A percentile compares a stretch with the other conserved stretches of the same genome.
Evolutionary conservation across 2,888 invertebrate species (phyloP).

Genomic region (Seira ritae): DNA sequence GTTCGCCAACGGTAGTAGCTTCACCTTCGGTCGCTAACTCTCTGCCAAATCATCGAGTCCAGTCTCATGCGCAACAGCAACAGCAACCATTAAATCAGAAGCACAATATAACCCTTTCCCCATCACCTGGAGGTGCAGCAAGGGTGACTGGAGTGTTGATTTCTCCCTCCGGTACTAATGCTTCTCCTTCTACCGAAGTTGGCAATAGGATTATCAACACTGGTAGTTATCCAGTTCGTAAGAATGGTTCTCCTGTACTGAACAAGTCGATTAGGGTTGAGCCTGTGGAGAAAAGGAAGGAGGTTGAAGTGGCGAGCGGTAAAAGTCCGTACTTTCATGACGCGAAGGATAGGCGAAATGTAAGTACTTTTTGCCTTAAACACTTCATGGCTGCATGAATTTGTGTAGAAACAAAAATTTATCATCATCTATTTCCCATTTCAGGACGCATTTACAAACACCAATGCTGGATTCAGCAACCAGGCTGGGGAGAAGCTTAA

Average conservation of each 20-base stretch:
- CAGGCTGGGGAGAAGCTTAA: no score
- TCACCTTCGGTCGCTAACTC: neutral
- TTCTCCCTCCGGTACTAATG: neutral
- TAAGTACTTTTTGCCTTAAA: no score
- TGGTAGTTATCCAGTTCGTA: conserved; percentile 55
- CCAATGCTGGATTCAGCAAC: no score
- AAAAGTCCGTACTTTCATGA: neutral
- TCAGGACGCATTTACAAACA: no score
- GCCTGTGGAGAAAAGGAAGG: conserved; percentile 20
- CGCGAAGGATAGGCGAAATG: no score
- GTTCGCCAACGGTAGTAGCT: neutral
- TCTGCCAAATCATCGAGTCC: neutral
- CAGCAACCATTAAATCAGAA: conserved; percentile 28
- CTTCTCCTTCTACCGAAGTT: conserved; percentile 2
- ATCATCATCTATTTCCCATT: no score
- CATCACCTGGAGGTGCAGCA: conserved; percentile 44
- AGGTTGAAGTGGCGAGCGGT: neutral
- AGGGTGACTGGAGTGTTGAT: conserved; percentile 43
- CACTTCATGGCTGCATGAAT: no score
- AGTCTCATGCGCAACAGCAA: neutral
- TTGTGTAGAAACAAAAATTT: no score
- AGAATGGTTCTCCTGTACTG: conserved; percentile 48
- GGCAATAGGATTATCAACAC: neutral
- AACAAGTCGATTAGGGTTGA: conserved; percentile 48
- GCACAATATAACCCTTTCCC: conserved; percentile 20